Base-by-base conservation (phyloP, 1,140 invertebrate species). In the Chironomus striatipennis region DNA sequence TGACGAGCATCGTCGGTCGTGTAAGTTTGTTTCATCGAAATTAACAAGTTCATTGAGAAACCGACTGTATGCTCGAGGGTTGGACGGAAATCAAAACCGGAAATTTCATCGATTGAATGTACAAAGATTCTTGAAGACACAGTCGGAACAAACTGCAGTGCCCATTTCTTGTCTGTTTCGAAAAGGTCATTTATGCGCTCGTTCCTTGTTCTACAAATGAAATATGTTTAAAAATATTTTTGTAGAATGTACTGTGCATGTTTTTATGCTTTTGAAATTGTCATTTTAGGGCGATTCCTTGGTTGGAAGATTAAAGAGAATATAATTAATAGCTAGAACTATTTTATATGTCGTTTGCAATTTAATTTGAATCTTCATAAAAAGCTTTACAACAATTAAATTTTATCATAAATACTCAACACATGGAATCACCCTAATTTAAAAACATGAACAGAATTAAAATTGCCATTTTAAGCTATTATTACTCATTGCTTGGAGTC, bases 21-120 rank as follows among this genome's bases (percentile, higher is more conserved):
- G 77, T 91, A 91, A 3, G 90, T 91, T 77, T 90, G 87, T 80
- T 89, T 90, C 24, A 89, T 86, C 0, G 87, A 87, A 77, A 91
- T 90, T 0, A 85, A 85, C 6, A 90, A 85, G 77, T 85, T 87
- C 42, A 87, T 84, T n/a, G 88, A 84, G 73, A 85, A 84, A 15
- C 77, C 77, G 6, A 21, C 18, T 2, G n/a, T 9, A 7, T 21
- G 20, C 18, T 70, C 65, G 20, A 70, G 18, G n/a, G 18, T 20
- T 21, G 65, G 65, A 1, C 65, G 65, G 20, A 70, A n/a, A 12
- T 70, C 65, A 70, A 9, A 70, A 20, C 65, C 65, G 20, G 65
- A 18, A 21, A 70, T 17, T 79, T 91, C 89, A 78, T 90, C 87
- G 0, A 85, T 86, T 8, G 86, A 88, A 76, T 90, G 87, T 15